A percentile compares a stretch with the other conserved stretches of the same genome.
Evolutionary conservation across 2,113 vertebrate species (phyloP).

Genomic region (Chaetura pelagica): DNA sequence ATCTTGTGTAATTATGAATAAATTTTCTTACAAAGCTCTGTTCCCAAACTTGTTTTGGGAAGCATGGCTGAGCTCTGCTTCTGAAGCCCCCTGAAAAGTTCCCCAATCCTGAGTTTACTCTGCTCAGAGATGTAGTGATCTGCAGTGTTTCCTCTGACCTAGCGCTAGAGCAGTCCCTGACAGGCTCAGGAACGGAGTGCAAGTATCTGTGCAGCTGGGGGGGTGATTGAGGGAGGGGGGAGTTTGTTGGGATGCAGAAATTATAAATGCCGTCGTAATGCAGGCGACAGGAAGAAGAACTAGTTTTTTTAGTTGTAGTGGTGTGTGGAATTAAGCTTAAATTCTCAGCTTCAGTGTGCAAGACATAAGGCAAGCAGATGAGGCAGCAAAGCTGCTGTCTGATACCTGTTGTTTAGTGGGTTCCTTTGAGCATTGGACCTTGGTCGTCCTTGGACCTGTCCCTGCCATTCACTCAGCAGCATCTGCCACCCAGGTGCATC

Average conservation of each 20-base stretch:
- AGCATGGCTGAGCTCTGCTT: neutral
- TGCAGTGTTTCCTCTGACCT: neutral
- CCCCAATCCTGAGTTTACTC: neutral
- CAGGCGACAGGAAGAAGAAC: neutral
- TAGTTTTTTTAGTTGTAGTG: neutral
- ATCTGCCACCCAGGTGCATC: neutral
- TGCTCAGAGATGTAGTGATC: neutral
- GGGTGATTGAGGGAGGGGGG: neutral
- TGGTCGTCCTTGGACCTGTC: rapidly evolving
- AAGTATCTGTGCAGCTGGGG: neutral
- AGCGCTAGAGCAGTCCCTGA: neutral
- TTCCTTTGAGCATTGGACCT: rapidly evolving
- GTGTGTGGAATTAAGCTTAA: neutral
- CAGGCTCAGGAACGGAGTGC: neutral
- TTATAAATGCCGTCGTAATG: rapidly evolving
- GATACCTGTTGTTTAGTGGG: rapidly evolving
- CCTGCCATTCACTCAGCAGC: neutral
- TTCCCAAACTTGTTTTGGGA: neutral
- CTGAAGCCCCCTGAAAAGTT: neutral
- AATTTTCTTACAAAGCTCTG: neutral
- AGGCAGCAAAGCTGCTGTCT: neutral
- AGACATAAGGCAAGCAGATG: neutral
- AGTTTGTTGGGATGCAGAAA: neutral
- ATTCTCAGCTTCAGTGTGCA: neutral
- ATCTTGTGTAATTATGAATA: neutral